Base-by-base conservation (phyloP, 2,797 vertebrate genomes). In the Pitangus sulphuratus region DNA sequence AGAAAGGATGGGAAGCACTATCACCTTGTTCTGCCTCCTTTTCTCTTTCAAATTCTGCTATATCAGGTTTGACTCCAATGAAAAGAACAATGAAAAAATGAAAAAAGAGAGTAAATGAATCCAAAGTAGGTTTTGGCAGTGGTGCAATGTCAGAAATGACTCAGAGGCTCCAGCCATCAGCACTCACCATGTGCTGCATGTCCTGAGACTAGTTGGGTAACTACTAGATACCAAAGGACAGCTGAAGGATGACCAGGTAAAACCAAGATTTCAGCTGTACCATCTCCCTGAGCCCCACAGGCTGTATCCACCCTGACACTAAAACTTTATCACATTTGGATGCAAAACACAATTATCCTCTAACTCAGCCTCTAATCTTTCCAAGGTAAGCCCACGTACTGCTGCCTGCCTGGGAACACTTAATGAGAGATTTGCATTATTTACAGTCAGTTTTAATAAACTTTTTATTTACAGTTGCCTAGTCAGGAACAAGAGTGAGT, bases 271-370 rank as follows among this genome's bases (percentile, higher is more conserved):
- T 31, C 77, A 10, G 12, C 47, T 4, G 26, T 16, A 11, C 10
- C 79, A 39, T 51, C 61, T 48, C 28, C 18, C 94, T 90, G 93
- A 89, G 84, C 89, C 88, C 89, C 57, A 69, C 77, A 57, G 58
- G 35, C 93, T 70, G 86, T 56, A 54, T 58, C 87, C 86, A 19
- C 94, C 92, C 24, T 39, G 86, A 37, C 40, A 26, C 76, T 39
- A 94, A 89, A 92, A 65, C 92, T 71, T 93, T 92, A 89, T 93
- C 90, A 83, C 84, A 86, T 90, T 74, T 53, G 96, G 84, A 87
- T 92, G 87, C 90, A 95, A 93, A 97, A 87, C 90, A 60, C 96
- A 94, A 90, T 96, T 95, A 96, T 93, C 96, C 96, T 94, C 79
- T 57, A 87, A 86, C 86, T 88, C 72, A 93, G 95, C 91, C 93